Evolutionary conservation across 2,797 vertebrate genomes (phyloP).

Genomic region (Silurus aristotelis): DNA sequence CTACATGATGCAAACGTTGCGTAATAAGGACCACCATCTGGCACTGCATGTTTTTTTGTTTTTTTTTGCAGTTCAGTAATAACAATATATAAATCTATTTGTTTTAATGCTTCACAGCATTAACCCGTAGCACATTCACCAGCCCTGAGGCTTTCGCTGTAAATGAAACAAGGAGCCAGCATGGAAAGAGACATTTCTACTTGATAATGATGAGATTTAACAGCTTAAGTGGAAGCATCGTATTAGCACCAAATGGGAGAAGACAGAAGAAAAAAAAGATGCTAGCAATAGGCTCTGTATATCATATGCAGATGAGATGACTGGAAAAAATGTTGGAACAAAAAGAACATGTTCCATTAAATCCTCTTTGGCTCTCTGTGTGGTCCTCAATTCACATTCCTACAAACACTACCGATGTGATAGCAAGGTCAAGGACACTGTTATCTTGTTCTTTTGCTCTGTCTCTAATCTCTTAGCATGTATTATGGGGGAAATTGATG

Average conservation of each 20-base stretch:
- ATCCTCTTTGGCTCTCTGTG: background rate
- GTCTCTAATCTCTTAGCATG: conserved; percentile 14
- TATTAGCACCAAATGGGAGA: conserved; percentile 18
- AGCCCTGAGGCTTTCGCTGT: background rate
- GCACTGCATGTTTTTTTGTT: background rate
- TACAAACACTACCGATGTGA: conserved; percentile 7
- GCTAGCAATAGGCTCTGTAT: background rate
- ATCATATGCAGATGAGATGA: conserved; percentile 5
- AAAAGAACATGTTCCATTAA: background rate
- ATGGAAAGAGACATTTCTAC: conserved; percentile 8
- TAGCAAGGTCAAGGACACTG: conserved; percentile 21
- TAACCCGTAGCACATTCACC: background rate
- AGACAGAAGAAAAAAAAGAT: background rate
- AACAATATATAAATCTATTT: conserved; percentile 5
- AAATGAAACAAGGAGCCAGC: conserved; percentile 11
- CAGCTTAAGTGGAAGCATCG: conserved; percentile 14
- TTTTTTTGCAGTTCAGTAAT: background rate
- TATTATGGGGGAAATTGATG: conserved; percentile 19
- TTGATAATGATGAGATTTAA: conserved; percentile 25
- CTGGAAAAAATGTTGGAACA: too few relatives aligned
- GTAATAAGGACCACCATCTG: conserved; percentile 29
- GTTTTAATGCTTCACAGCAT: background rate
- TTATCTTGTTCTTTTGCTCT: conserved; percentile 11
- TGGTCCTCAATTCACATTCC: background rate
- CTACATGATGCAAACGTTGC: background rate